Conservation (phyloP, 35 echinoderm and acorn worm species). For the Stichopus chloronotus region DNA sequence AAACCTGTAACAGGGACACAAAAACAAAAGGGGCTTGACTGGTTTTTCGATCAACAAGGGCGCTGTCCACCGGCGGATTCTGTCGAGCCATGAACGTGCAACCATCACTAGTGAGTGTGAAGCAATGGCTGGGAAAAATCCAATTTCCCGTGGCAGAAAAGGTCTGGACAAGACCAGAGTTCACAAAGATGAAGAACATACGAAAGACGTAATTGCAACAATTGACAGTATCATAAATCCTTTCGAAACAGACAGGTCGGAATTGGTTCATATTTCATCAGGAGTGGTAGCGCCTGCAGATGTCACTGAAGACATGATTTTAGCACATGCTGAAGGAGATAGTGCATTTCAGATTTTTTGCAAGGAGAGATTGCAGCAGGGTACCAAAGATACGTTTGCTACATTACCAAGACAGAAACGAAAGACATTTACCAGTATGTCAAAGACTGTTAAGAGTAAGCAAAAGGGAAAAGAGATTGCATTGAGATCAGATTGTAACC, state of each 20-base stretch:
- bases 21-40: conserved; percentile 58
- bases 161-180: neutral
- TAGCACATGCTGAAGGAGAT: neutral
- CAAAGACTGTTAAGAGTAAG: neutral
- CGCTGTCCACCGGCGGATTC: neutral
- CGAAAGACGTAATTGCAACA: neutral
- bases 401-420: neutral
- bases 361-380: neutral
- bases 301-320: neutral
- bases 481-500: neutral
- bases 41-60: neutral
- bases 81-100: neutral
- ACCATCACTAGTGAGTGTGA: neutral
- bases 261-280: neutral
- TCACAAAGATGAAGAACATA: neutral
- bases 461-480: neutral
- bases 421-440: neutral
- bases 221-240: conserved; percentile 26
- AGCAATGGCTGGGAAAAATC: neutral
- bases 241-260: neutral
- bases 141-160: neutral
- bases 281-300: neutral
- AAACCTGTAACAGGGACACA: conserved; percentile 68
- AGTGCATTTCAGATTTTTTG: neutral
- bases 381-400: neutral